phyloP scores from a whole-genome alignment of 1,140 invertebrate genomes.

The Atta texana region DNA sequence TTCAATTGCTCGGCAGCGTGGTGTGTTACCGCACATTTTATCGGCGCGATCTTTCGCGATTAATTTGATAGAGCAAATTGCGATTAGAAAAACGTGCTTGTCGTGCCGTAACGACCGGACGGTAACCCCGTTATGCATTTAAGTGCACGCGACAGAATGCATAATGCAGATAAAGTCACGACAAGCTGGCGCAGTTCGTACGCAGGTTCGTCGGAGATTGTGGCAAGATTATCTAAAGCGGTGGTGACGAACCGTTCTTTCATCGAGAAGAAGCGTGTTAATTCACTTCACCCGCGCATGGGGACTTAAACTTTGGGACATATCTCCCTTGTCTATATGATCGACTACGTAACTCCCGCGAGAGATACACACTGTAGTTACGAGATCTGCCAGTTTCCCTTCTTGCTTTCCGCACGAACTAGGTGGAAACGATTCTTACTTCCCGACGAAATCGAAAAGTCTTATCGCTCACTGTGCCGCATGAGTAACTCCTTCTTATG shows the following conservation, averaged over 20 bases:
- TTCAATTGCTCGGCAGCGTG: constrained; percentile 3
- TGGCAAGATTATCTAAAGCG: constrained; percentile 45
- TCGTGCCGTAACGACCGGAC: constrained; percentile 26
- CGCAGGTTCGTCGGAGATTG: constrained; percentile 17
- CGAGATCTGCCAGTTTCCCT: constrained; percentile 28
- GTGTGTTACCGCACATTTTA: background rate
- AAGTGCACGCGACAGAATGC: constrained; percentile 65
- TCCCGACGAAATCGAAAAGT: constrained; percentile 53
- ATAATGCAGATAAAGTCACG: constrained; percentile 43
- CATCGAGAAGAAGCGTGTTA: constrained; percentile 63
- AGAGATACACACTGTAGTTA: constrained; percentile 58
- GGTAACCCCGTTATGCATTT: constrained; percentile 42
- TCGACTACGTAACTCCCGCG: constrained; percentile 41
- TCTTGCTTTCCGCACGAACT: background rate
- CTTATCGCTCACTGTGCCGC: constrained; percentile 59
- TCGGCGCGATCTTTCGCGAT: constrained; percentile 27
- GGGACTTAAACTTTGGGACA: constrained; percentile 36
- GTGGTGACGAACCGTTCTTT: constrained; percentile 35
- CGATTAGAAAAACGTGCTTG: constrained; percentile 58
- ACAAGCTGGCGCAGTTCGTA: constrained; percentile 33
- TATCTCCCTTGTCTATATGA: constrained; percentile 36
- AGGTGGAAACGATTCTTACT: constrained; percentile 51
- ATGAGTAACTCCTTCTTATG: constrained; percentile 50
- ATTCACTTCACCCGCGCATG: constrained; percentile 11
- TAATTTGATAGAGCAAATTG: constrained; percentile 60